A percentile compares a stretch with the other conserved stretches of the same genome.
phyloP scores from a whole-genome alignment of 2,888 invertebrate genomes.

The Gnatocerus cornutus region DNA sequence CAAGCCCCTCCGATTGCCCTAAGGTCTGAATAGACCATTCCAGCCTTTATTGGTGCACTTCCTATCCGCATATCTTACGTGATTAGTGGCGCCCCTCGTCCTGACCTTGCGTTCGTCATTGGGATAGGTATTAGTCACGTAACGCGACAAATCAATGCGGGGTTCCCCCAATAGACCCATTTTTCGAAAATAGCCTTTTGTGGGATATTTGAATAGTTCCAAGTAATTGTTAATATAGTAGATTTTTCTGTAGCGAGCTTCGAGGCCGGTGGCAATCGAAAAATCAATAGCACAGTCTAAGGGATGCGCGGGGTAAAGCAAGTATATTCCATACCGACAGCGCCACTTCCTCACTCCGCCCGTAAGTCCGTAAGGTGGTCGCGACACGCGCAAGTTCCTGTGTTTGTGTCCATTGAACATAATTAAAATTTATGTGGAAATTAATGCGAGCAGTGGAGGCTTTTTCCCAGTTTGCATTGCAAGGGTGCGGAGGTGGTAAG shows the following conservation, averaged over 20 bases:
- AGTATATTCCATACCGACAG: constrained; percentile 50
- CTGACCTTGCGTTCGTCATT: constrained; percentile 43
- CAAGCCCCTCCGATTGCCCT: neutral
- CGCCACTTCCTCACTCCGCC: constrained; percentile 55
- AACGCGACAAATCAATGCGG: constrained; percentile 42
- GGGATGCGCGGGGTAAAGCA: constrained; percentile 60
- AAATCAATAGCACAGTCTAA: constrained; percentile 64
- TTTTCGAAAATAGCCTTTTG: too few species aligned
- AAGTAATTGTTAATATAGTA: constrained; percentile 46
- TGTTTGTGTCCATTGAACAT: constrained; percentile 47
- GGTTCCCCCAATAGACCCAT: neutral
- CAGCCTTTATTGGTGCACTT: constrained; percentile 25
- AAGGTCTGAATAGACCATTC: constrained; percentile 28
- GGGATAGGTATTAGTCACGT: constrained; percentile 45
- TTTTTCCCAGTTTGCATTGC: constrained; percentile 10
- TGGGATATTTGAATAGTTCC: too few species aligned
- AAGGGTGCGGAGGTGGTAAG: constrained; percentile 39
- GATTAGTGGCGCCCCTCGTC: constrained; percentile 30
- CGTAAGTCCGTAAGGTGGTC: constrained; percentile 52
- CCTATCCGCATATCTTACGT: neutral
- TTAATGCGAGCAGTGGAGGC: constrained; percentile 13
- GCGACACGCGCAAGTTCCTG: constrained; percentile 52
- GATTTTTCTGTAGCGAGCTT: constrained; percentile 54
- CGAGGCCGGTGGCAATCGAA: constrained; percentile 59
- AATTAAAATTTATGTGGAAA: constrained; percentile 43